Percentiles rank a stretch among this genome's conserved stretches.
phyloP scores from a whole-genome alignment of 2,113 vertebrate genomes.

The Circaetus cinerascens region DNA sequence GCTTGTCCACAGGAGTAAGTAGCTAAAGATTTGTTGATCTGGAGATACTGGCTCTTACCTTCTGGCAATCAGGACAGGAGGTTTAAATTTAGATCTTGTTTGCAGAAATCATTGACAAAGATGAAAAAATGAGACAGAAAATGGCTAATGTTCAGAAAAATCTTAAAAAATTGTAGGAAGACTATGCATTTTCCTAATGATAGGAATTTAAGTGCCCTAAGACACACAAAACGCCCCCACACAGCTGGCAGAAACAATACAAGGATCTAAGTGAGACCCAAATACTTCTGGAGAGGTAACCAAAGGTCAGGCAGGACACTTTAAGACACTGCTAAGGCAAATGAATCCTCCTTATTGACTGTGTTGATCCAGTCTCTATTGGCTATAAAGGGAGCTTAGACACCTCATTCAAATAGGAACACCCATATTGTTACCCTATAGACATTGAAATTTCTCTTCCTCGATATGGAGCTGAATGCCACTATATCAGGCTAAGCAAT shows the following conservation, averaged over 20 bases:
- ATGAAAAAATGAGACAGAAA: background rate
- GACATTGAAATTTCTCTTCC: background rate
- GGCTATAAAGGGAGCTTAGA: background rate
- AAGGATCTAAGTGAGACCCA: background rate
- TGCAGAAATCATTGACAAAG: background rate
- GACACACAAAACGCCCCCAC: fast-evolving
- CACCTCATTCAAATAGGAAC: background rate
- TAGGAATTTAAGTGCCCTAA: background rate
- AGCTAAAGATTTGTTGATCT: background rate
- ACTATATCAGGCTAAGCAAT: background rate
- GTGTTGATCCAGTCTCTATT: background rate
- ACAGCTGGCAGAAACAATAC: background rate
- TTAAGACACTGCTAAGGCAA: background rate
- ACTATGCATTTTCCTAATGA: background rate
- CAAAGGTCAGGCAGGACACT: background rate
- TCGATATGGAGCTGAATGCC: background rate
- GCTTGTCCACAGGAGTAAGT: background rate
- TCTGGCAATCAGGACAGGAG: background rate
- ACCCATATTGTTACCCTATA: fast-evolving
- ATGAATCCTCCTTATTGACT: background rate
- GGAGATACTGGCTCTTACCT: background rate
- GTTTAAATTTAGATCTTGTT: background rate
- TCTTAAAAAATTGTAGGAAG: background rate
- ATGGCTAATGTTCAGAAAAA: background rate
- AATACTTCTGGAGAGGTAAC: background rate